phyloP scores from a whole-genome alignment of 2,113 vertebrate species.

The Lamprotornis superbus region DNA sequence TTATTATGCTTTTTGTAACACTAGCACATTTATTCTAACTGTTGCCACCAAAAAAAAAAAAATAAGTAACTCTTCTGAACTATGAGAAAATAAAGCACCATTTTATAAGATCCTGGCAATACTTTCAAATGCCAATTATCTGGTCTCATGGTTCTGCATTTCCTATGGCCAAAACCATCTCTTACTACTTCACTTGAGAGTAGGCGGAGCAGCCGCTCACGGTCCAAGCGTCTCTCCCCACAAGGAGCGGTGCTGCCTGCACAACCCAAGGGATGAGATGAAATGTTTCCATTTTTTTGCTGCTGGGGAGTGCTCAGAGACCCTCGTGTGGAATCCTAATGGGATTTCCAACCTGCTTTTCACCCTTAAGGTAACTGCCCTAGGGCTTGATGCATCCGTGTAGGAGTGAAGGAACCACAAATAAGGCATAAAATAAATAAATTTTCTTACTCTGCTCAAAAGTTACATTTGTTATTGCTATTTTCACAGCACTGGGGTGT shows the following conservation, averaged over 20 bases:
- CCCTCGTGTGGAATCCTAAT: not conserved
- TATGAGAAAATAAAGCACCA: not conserved
- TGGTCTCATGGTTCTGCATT: not conserved
- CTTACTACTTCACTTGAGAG: not conserved
- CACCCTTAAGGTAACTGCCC: not conserved
- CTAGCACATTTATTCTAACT: not conserved
- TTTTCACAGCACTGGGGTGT: not conserved
- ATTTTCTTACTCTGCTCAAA: not conserved
- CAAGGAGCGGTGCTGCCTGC: fast-evolving
- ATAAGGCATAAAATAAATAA: not conserved
- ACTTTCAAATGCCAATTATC: not conserved
- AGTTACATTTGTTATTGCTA: not conserved
- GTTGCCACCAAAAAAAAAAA: not conserved
- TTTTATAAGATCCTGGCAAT: not conserved
- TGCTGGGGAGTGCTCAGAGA: not conserved
- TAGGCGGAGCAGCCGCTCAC: not conserved
- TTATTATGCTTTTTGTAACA: not conserved
- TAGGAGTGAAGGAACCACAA: not conserved
- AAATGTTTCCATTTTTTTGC: not conserved
- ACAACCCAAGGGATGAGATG: not conserved
- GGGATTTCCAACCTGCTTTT: not conserved
- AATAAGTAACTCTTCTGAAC: not conserved
- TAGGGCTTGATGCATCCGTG: not conserved
- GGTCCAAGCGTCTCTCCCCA: fast-evolving
- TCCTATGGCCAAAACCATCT: not conserved